phyloP scores from a whole-genome alignment of 1,140 invertebrate species.

The Phthorimaea operculella region DNA sequence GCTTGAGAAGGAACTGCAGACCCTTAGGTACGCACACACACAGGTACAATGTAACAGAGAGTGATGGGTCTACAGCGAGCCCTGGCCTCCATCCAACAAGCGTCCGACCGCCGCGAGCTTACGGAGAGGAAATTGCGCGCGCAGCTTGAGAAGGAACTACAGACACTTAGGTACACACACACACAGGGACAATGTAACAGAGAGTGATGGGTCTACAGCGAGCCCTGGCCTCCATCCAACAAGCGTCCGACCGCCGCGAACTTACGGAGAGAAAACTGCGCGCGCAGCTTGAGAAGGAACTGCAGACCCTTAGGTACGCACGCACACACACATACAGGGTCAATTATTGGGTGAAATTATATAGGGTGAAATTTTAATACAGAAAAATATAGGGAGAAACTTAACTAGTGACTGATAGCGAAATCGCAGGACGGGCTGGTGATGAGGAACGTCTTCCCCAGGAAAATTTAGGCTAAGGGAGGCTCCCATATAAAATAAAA shows the following conservation, averaged over 20 bases:
- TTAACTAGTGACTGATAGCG: no score
- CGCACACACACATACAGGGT: no score
- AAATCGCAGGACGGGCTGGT: no score
- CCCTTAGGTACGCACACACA: conserved; percentile 72
- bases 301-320: conserved; percentile 74
- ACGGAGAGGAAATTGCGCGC: conserved; percentile 83
- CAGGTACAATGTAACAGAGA: no score
- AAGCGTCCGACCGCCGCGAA: conserved; percentile 85
- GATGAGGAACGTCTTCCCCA: no score
- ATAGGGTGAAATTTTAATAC: no score
- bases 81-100: conserved; percentile 83
- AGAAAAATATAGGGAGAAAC: no score
- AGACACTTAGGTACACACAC: conserved; percentile 74
- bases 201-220: conserved; percentile 79
- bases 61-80: conserved; percentile 82
- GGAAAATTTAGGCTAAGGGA: no score
- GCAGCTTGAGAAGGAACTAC: conserved; percentile 84
- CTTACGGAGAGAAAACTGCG: conserved; percentile 84
- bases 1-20: conserved; percentile 82
- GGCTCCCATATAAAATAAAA: no score
- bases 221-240: conserved; percentile 84
- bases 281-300: conserved; percentile 82
- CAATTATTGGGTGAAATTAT: no score
- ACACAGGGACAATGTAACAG: no score
- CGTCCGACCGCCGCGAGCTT: conserved; percentile 85